Base-by-base conservation (phyloP, 2,113 vertebrate species). In the Theristicus caerulescens region DNA sequence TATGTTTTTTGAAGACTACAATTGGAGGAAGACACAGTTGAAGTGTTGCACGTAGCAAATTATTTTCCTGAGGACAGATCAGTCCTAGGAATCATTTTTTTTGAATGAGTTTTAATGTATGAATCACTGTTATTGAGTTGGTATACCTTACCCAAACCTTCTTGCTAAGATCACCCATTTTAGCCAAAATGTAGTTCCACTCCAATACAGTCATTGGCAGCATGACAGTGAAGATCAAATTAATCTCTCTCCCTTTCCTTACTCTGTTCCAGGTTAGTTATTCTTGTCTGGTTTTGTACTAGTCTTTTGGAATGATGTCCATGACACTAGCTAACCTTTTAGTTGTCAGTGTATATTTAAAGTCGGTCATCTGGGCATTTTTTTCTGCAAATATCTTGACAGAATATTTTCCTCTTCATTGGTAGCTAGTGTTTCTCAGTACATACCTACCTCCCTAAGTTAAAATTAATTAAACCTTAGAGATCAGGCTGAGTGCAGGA, bases 1-100 rank as follows among this genome's bases (percentile, higher is more conserved):
- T 29, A 4, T 0, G 0, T 1, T 36, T 73, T 5, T 69, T 44
- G 7, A 52, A 67, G 36, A n/a, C 36, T 62, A 16, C 42, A 58
- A 44, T 58, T 69, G 15, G 34, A 54, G 0, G 0, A 69, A 85
- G 8, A 10, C 24, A 69, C 6, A 22, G 11, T 7, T 82, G 24
- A 61, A 24, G 1, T 29, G 17, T 40, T 69, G 9, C 2, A 26
- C 34, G 20, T 38, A 59, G 21, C 16, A 85, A 82, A 31, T 73
- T 78, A 3, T 65, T 51, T 42, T 88, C 7, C 14, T 70, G 25
- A 51, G 21, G 11, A 55, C 6, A 73, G 2, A 62, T 59, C 9
- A 62, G 9, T 55, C 19, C 14, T 46, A 78, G 16, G 7, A 78
- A 73, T 29, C 0, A 26, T 13, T 58, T 58, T 85, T 21, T 11